A percentile compares a stretch with the other conserved stretches of the same genome.
Conservation (phyloP, 1,140 invertebrate species). For the Batillaria attramentaria region DNA sequence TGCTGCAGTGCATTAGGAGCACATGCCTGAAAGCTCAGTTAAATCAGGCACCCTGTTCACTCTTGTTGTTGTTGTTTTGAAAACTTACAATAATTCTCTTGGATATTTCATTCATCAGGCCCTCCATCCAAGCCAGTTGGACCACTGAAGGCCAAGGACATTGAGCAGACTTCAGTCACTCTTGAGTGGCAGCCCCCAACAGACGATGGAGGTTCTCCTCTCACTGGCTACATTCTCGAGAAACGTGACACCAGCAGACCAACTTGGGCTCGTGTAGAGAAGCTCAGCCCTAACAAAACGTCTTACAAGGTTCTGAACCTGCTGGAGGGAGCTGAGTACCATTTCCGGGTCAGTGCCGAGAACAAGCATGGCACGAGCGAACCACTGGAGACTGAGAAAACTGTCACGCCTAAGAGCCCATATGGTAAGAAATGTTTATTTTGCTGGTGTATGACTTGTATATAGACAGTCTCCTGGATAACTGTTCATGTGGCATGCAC, state of each 20-base stretch:
- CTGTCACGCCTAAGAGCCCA: constrained; percentile 59
- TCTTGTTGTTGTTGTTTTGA: not conserved
- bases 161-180: constrained; percentile 91
- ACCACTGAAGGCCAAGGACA: constrained; percentile 90
- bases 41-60: too few species aligned
- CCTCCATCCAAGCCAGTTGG: constrained; percentile 60
- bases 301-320: constrained; percentile 88
- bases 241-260: constrained; percentile 93
- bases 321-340: constrained; percentile 88
- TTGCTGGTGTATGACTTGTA: too few species aligned
- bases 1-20: too few species aligned
- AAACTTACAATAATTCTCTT: not conserved
- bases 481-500: too few species aligned
- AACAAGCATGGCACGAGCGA: constrained; percentile 95
- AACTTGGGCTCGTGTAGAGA: constrained; percentile 75
- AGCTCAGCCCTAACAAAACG: constrained; percentile 83
- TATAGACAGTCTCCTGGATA: too few species aligned
- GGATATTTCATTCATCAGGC: constrained; percentile 55
- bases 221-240: constrained; percentile 88
- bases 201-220: constrained; percentile 74
- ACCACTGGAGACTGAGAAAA: constrained; percentile 82
- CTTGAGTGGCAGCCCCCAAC: constrained; percentile 73
- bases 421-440: constrained; percentile 52
- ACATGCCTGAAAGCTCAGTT: too few species aligned
- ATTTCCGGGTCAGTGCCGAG: constrained; percentile 93